Percentiles rank a stretch among this genome's conserved stretches.
Conservation (phyloP, 2,797 vertebrate genomes). For the Syncerus caffer region DNA sequence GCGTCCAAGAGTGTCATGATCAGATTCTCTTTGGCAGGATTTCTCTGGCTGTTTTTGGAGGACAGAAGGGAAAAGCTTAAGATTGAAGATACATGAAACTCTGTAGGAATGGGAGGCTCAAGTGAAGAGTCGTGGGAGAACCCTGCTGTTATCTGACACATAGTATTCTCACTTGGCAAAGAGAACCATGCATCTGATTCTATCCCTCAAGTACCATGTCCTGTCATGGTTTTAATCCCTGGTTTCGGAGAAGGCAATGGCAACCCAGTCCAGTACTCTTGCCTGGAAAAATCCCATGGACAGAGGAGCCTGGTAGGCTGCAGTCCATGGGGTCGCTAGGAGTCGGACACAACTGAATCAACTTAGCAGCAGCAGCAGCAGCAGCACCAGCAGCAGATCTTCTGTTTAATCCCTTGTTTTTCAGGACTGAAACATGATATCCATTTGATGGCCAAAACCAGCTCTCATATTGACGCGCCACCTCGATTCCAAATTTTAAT, state of each 20-base stretch:
- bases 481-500: neutral
- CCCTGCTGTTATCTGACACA: accelerated
- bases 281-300: no score
- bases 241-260: neutral
- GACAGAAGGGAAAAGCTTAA: neutral
- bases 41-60: neutral
- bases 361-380: no score
- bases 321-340: no score
- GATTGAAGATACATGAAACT: neutral
- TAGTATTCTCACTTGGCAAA: neutral
- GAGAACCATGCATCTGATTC: accelerated
- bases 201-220: no score
- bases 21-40: neutral
- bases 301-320: no score
- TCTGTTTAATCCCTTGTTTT: neutral
- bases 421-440: accelerated
- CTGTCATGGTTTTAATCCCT: accelerated
- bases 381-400: no score
- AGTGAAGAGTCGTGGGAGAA: accelerated
- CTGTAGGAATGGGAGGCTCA: accelerated
- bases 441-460: accelerated
- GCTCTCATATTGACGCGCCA: accelerated
- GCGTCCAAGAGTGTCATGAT: accelerated
- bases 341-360: no score
- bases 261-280: no score